Percentiles rank a stretch among this genome's conserved stretches.
These are phyloP conservation scores for Pachymerium ferrugineum DNA, from an alignment of 2,888 invertebrate genomes.

Conservation along the genomic window DNA sequence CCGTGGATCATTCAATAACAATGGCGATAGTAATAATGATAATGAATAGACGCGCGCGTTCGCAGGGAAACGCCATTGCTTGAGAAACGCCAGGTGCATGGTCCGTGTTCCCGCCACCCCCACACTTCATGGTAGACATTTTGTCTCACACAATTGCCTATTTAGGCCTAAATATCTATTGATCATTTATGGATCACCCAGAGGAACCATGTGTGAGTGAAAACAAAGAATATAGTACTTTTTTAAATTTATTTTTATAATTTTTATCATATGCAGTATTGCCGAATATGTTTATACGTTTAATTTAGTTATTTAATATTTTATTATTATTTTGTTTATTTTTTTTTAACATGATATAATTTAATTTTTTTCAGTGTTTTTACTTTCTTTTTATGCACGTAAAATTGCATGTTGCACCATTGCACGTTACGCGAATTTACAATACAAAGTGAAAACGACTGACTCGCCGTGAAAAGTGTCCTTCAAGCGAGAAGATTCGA, in stretches of 20 bases:
- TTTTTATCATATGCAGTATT: neutral
- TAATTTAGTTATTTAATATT: neutral
- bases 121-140: slow-evolving; percentile 19
- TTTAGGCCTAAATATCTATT: slow-evolving; percentile 25
- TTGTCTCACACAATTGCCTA: slow-evolving; percentile 27
- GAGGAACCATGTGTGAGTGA: neutral
- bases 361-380: neutral
- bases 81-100: slow-evolving; percentile 24
- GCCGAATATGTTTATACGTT: neutral
- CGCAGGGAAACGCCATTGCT: slow-evolving; percentile 27
- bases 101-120: neutral
- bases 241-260: neutral
- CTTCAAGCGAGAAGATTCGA: neutral
- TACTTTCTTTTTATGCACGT: neutral
- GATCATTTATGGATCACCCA: slow-evolving; percentile 3
- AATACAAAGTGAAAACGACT: neutral
- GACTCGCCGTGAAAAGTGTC: neutral
- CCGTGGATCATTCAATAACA: slow-evolving; percentile 27
- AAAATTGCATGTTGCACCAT: slow-evolving; percentile 11
- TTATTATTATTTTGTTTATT: neutral
- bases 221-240: neutral
- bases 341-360: too few species aligned
- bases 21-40: slow-evolving; percentile 27
- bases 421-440: slow-evolving; percentile 15
- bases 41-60: slow-evolving; percentile 24